A percentile compares a stretch with the other conserved stretches of the same genome.
phyloP scores from a whole-genome alignment of 2,113 vertebrate genomes.

The Gopherus flavomarginatus region DNA sequence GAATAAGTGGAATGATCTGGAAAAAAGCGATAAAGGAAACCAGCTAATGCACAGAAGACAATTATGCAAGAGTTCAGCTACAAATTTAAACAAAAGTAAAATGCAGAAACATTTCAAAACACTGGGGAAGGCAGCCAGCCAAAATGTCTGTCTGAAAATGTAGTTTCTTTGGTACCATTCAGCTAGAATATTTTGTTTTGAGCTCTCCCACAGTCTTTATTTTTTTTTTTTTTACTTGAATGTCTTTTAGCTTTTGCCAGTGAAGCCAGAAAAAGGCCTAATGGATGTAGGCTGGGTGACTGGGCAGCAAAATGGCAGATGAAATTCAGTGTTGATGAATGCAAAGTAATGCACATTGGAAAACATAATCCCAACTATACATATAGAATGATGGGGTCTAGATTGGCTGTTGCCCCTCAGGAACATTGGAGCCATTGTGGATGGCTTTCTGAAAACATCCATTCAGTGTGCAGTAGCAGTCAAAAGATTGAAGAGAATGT shows the following conservation, averaged over 20 bases:
- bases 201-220: neutral
- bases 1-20: neutral
- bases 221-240: neutral
- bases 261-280: neutral
- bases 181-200: neutral
- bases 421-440: too few relatives aligned
- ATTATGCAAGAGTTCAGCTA: neutral
- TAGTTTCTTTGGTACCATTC: neutral
- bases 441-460: too few relatives aligned
- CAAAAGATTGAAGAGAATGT: too few relatives aligned
- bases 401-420: too few relatives aligned
- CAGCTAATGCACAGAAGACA: neutral
- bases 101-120: conserved; percentile 1
- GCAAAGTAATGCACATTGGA: too few relatives aligned
- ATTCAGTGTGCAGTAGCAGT: too few relatives aligned
- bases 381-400: too few relatives aligned
- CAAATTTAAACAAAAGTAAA: neutral
- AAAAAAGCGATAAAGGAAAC: neutral
- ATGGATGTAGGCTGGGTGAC: neutral
- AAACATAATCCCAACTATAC: too few relatives aligned
- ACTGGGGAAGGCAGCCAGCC: neutral
- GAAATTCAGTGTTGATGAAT: too few relatives aligned
- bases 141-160: conserved; percentile 30
- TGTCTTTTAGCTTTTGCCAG: conserved; percentile 2
- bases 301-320: too few relatives aligned